phyloP scores from a whole-genome alignment of 2,888 invertebrate genomes.

The Eledone cirrhosa region DNA sequence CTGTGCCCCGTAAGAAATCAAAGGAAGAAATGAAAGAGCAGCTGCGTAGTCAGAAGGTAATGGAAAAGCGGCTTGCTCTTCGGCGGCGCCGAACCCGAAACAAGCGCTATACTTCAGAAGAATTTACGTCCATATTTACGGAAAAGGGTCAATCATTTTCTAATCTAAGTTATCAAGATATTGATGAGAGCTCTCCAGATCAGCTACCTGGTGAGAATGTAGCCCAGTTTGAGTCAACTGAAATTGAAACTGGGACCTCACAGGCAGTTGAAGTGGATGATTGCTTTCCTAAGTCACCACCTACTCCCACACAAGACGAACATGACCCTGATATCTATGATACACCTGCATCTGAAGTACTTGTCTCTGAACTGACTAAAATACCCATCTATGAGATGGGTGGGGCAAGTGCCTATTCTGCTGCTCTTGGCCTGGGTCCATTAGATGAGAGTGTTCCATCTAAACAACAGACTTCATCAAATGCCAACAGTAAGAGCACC shows the following conservation, averaged over 20 bases:
- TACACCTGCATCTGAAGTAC: slow-evolving; percentile 15
- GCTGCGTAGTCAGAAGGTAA: slow-evolving; percentile 60
- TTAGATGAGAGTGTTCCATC: slow-evolving; percentile 19
- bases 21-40: slow-evolving; percentile 62
- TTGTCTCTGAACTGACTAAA: slow-evolving; percentile 22
- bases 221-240: background rate
- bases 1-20: slow-evolving; percentile 42
- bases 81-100: slow-evolving; percentile 64
- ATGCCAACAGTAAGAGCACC: background rate
- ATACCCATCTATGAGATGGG: slow-evolving; percentile 33
- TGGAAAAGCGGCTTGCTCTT: slow-evolving; percentile 60
- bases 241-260: slow-evolving; percentile 39
- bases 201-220: background rate
- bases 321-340: slow-evolving; percentile 27
- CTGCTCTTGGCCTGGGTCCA: slow-evolving; percentile 26
- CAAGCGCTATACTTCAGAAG: slow-evolving; percentile 64
- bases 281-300: slow-evolving; percentile 32
- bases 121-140: slow-evolving; percentile 65
- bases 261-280: slow-evolving; percentile 37
- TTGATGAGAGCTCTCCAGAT: slow-evolving; percentile 18
- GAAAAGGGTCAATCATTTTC: slow-evolving; percentile 44
- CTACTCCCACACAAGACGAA: slow-evolving; percentile 45
- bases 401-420: background rate
- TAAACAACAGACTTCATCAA: slow-evolving; percentile 16
- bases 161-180: slow-evolving; percentile 42